These are phyloP conservation scores for Abrostola tripartita DNA, from an alignment of 2,888 invertebrate species.

Conservation along the genomic window DNA sequence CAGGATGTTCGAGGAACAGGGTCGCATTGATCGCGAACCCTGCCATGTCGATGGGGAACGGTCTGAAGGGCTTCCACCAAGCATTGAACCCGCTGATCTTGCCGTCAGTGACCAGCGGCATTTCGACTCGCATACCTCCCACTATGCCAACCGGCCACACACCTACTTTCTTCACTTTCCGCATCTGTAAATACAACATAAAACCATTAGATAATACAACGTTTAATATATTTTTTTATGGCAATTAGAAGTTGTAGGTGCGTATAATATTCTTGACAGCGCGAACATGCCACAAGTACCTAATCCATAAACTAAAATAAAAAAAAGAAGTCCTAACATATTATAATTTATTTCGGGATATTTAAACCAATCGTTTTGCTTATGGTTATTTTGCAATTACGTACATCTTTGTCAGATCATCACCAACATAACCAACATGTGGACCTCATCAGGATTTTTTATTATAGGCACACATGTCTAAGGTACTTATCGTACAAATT, in stretches of 20 bases:
- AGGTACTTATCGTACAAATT: background rate
- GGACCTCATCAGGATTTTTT: no score
- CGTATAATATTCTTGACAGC: no score
- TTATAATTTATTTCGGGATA: no score
- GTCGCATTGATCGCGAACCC: constrained; percentile 96
- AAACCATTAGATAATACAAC: background rate
- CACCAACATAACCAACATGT: no score
- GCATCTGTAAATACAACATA: constrained; percentile 89
- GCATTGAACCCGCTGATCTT: constrained; percentile 89
- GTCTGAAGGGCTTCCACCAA: constrained; percentile 96
- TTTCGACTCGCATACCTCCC: constrained; percentile 97
- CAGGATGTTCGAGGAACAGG: constrained; percentile 91
- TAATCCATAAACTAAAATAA: no score
- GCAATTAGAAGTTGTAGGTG: no score
- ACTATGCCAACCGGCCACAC: constrained; percentile 99
- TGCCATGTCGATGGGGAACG: constrained; percentile 99
- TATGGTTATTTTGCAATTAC: no score
- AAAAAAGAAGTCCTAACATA: no score
- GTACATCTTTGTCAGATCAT: no score
- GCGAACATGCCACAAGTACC: no score
- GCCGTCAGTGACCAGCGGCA: constrained; percentile 92
- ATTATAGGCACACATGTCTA: background rate
- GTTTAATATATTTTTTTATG: no score
- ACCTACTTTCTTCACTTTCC: constrained; percentile 94
- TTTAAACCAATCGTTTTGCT: no score